Evolutionary conservation across 2,888 invertebrate species (phyloP), one percentile per base, ranked within the genome.

Genomic region (Aphidoletes aphidimyza): DNA sequence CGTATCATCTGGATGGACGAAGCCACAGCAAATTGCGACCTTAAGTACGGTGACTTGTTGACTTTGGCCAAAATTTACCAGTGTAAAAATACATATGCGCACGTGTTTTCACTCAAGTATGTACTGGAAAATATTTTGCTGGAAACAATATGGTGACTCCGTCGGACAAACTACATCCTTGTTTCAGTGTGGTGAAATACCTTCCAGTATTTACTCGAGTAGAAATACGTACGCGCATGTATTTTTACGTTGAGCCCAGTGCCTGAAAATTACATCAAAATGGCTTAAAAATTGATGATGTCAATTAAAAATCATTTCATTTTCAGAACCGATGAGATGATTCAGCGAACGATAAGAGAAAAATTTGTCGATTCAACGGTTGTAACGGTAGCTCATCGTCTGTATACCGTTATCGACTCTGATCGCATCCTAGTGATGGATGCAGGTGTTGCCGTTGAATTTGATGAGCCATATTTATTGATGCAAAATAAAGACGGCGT

Each of bases 341-440:
- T 96, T 87, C 96, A 96, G 89, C 91, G 91, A 88, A 95, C 95
- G 0, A 95, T 96, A 83, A 90, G 95, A 85, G 91, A 91, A 83
- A 93, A 94, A 87, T 96, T 96, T 88, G 91, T 91, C 0, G 90
- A 93, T 47, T 96, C 95, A 89, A 96, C 96, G 0, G 96, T 97
- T 14, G 89, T 97, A 83, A 96, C 96, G 0, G 95, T 97, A 78
- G 96, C 96, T 19, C 96, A 97, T 90, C 92, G 97, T 81, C 91
- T 97, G n/a, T 93, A 96, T 89, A 97, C 96, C 9, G 94, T 97
- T 87, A 96, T 97, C 93, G 96, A 97, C 90, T 95, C 95, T 0
- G 95, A 96, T 89, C 92, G 93, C 86, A 93, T 96, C 36, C 91
- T 96, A 88, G 96, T 96, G 1, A 93, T 97, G 93, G 94, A 95